phyloP scores from a whole-genome alignment of 2,113 vertebrate genomes.

The Mesocricetus auratus region DNA sequence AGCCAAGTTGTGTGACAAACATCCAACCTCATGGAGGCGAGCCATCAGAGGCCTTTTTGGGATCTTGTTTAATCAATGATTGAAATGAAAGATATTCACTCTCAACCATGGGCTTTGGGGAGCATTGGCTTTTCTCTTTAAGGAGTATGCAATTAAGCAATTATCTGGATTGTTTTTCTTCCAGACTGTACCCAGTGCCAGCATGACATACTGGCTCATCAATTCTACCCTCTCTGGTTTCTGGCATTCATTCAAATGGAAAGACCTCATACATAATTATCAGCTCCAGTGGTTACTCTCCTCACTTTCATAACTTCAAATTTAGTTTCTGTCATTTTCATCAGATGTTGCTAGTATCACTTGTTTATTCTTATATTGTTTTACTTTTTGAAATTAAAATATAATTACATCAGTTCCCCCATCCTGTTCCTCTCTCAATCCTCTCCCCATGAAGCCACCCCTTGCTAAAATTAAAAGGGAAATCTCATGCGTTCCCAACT shows the following conservation, averaged over 20 bases:
- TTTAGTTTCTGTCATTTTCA: constrained; percentile 34
- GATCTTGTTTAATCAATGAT: constrained; percentile 54
- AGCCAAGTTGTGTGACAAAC: not conserved
- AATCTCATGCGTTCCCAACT: too few relatives aligned
- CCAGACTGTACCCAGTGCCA: constrained; percentile 43
- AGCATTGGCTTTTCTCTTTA: constrained; percentile 40
- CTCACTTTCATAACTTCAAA: constrained; percentile 12
- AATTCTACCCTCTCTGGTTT: constrained; percentile 35
- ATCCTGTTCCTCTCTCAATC: not conserved
- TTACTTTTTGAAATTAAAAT: not conserved
- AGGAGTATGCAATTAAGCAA: constrained; percentile 65
- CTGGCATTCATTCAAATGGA: constrained; percentile 64
- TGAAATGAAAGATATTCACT: constrained; percentile 68
- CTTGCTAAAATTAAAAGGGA: not conserved
- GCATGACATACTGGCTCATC: constrained; percentile 53
- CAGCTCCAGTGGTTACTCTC: constrained; percentile 29
- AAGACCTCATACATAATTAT: constrained; percentile 68
- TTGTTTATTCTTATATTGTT: not conserved
- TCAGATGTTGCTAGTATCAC: not conserved
- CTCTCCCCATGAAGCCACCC: not conserved
- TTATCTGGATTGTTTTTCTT: constrained; percentile 72
- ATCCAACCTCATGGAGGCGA: not conserved
- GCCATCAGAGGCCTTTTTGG: not conserved
- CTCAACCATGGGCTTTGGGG: constrained; percentile 18
- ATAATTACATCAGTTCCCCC: not conserved